Evolutionary conservation across 1,140 invertebrate species (phyloP), one percentile per base, ranked within the genome.

Genomic region (Anoplophora glabripennis): DNA sequence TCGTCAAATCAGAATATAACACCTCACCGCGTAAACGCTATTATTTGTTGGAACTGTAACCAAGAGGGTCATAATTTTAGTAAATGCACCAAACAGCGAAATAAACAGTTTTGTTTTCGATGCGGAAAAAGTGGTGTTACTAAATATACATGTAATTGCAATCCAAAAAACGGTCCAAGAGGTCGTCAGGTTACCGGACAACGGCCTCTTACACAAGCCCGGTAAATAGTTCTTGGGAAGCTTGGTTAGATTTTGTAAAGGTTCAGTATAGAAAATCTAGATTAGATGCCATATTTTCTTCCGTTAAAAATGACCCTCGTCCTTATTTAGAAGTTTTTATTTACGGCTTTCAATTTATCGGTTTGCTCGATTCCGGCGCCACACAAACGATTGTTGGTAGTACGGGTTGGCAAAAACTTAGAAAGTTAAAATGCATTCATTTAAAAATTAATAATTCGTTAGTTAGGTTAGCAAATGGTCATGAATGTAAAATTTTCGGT

Each of bases 321-420:
- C 48, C 48, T 7, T 51, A 51, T 18, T 15, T 51, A 7, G 34
- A 11, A 51, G 34, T 12, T 51, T 51, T 51, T 44, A 14, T 44
- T 44, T 48, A 28, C 34, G 21, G 48, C 4, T 11, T n/a, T 36
- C 9, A 11, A 33, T 9, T 51, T 51, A n/a, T 8, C 34, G 17
- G 48, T 51, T 33, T 51, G 21, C 28, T 51, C 7, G 48, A 51
- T 51, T 51, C 48, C 1, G 48, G 48, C 9, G 48, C 48, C n/a
- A 35, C 21, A 5, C 21, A 51, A 33, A 51, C 28, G 5, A 33
- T 51, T 17, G n/a, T 51, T n/a, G 48, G 48, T 11, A 9, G 4
- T 2, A 18, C 9, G 33, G 48, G 21, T 34, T 36, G 48, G 48
- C 3, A 35, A 7, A 28, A 51, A n/a, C 18, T 33, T 51, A 28